Base-by-base conservation (phyloP, 2,888 invertebrate species). In the Watsonalla cultraria region DNA sequence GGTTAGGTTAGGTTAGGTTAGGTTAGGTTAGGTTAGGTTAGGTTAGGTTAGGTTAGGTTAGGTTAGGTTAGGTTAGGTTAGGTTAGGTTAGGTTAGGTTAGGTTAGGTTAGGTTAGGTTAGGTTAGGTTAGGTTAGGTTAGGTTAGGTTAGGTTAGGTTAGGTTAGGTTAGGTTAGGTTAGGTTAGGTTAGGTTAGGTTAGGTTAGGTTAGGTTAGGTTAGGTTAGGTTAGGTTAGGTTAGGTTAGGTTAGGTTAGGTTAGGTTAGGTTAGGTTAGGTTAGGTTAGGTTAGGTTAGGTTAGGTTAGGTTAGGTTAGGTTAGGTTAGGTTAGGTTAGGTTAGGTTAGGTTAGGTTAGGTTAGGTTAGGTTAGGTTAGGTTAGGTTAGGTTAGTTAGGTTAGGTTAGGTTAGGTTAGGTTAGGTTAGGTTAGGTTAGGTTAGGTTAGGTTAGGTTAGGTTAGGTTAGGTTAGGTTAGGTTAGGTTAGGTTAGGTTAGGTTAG, bases 121-220 rank as follows among this genome's bases (percentile, higher is more conserved):
- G 60, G 62, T 62, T 62, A 60, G 60, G 62, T 62, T 63, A 58
- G 60, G 62, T 60, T 59, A 59, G 60, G 62, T 60, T 62, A 60
- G 62, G 62, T 60, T 62, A 57, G 57, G 60, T 59, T 58, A 55
- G 58, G 57, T 60, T 59, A 60, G 60, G 60, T 62, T 60, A 60
- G 60, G 64, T 64, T 64, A 60, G 59, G 63, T 60, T 59, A 63
- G 60, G 62, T 58, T 64, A 60, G 59, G 60, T 60, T 65, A 60
- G 58, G 61, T 61, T 62, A 62, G 61, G 65, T 62, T 65, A 62
- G 59, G 64, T 61, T 64, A 59, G 60, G 59, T 61, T 60, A 62
- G 62, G 62, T 65, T 64, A 64, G 62, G 64, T 64, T 62, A 60
- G 62, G 64, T 62, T 61, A 61, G 61, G 64, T 64, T 64, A 60